phyloP scores from a whole-genome alignment of 2,888 invertebrate species.

The Heliconius charithonia region DNA sequence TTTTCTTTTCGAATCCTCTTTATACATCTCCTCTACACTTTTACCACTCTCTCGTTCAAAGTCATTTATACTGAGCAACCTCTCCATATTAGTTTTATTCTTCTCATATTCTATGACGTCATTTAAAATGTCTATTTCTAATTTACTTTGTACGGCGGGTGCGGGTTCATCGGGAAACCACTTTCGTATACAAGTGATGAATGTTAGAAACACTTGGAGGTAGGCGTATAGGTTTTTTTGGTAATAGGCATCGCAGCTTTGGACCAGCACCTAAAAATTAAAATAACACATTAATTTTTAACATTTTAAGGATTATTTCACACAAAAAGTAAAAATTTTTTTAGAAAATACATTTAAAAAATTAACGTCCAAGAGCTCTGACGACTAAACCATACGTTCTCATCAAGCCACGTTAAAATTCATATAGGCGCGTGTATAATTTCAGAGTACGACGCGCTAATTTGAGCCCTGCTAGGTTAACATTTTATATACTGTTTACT shows the following conservation, averaged over 20 bases:
- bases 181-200: slow-evolving; percentile 84
- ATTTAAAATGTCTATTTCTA: slow-evolving; percentile 60
- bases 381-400: no score
- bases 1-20: slow-evolving; percentile 71
- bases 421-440: no score
- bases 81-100: slow-evolving; percentile 64
- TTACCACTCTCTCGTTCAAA: slow-evolving; percentile 62
- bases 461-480: no score
- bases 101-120: slow-evolving; percentile 70
- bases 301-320: no score
- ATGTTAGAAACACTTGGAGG: slow-evolving; percentile 88
- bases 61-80: slow-evolving; percentile 63
- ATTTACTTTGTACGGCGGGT: slow-evolving; percentile 17
- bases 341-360: no score
- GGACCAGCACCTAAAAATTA: slow-evolving; percentile 80
- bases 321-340: no score
- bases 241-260: slow-evolving; percentile 84
- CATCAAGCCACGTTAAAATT: no score
- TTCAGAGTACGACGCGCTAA: no score
- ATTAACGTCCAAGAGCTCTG: no score
- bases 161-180: slow-evolving; percentile 73
- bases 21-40: slow-evolving; percentile 80
- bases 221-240: slow-evolving; percentile 85
- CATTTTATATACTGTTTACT: no score
- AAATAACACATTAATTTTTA: background rate